Evolutionary conservation across 2,797 vertebrate genomes (phyloP), one percentile per base, ranked within the genome.

Genomic region (Leptoclinus maculatus): DNA sequence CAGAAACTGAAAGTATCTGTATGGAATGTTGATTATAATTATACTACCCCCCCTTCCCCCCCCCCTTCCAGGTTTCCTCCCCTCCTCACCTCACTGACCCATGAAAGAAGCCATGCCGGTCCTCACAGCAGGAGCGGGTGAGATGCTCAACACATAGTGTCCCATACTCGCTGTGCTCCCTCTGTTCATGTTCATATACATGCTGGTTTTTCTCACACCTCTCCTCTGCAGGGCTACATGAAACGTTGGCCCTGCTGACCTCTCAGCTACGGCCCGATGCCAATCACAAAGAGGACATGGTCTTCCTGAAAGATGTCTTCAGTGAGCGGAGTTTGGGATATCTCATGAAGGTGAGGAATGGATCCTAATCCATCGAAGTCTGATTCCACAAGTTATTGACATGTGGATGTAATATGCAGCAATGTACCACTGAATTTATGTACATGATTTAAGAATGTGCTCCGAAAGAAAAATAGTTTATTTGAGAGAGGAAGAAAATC

Each of bases 271-370:
- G 96, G 81, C 98, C 97, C 0, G 97, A 98, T 85, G 98, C 97
- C 82, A 98, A 98, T 86, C 97, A 98, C 90, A 97, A 97, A 85
- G 98, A 98, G 84, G 98, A 99, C 88, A 97, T 98, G 96, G 96
- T 97, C 79, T 99, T 99, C 92, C 95, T 99, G 75, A 96, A 94
- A 81, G 96, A 98, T 0, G 96, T 99, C 80, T 99, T 99, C 95
- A 98, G 97, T 68, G 98, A 99, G 87, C 97, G 95, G 85, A 98
- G 97, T 89, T 93, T 99, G 85, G 92, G 94, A 76, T 98, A 96
- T 78, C 91, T 99, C 62, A 98, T 99, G 97, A 99, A 98, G 96
- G 98, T 98, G 23, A 69, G 74, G 7, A 65, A 13, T 25, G 10
- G 27, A 2, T 21, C n/a, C 0, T 60, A 11, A 19, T 9, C 17